Conservation (phyloP, 2,888 invertebrate genomes). For the Andrena marginata region DNA sequence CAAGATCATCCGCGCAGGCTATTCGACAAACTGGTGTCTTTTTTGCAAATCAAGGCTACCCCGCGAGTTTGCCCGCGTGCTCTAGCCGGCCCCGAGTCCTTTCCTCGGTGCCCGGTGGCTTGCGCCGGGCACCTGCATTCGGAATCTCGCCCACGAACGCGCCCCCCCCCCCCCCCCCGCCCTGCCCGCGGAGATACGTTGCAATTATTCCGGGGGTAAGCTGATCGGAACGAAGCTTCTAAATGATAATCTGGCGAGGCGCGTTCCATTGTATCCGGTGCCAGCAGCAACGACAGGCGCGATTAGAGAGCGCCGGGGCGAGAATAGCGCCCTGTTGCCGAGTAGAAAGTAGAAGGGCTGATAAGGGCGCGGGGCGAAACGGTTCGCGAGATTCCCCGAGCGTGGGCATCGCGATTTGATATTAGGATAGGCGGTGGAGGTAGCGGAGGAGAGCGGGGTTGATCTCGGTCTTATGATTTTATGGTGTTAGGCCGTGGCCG, state of each 20-base stretch:
- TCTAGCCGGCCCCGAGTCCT: not conserved
- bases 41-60: conserved; percentile 19
- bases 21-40: conserved; percentile 52
- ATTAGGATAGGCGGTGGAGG: conserved; percentile 36
- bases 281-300: too few species aligned
- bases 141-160: conserved; percentile 22
- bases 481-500: conserved; percentile 82
- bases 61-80: conserved; percentile 1
- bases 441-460: conserved; percentile 51
- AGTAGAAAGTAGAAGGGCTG: not conserved
- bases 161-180: too few species aligned
- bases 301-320: too few species aligned
- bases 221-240: not conserved
- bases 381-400: not conserved
- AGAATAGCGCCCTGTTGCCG: not conserved
- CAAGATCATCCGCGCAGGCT: conserved; percentile 74
- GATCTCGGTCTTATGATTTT: conserved; percentile 79
- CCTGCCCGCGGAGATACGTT: not conserved
- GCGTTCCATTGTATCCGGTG: too few species aligned
- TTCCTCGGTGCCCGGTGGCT: not conserved
- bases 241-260: too few species aligned
- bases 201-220: not conserved
- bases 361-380: too few species aligned
- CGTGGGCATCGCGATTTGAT: conserved; percentile 16
- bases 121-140: conserved; percentile 40